Evolutionary conservation across 1,140 invertebrate species (phyloP), one percentile per base, ranked within the genome.

Genomic region (Carposina sasakii): DNA sequence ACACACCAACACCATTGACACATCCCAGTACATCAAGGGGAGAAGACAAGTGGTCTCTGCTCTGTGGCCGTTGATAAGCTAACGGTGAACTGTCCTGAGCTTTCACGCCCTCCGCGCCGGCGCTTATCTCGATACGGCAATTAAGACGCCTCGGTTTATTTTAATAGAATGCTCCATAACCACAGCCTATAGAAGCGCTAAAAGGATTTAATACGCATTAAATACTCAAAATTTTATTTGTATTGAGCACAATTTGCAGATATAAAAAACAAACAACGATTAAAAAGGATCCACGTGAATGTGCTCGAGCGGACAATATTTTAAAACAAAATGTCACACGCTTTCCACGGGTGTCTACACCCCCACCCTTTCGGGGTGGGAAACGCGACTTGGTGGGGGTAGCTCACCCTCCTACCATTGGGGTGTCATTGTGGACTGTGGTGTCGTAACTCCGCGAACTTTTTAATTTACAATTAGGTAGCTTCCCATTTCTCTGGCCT

Each of bases 381-480:
- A 55, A 54, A n/a, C 20, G 24, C 40, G 10, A 20, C 9, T 20
- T 42, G 41, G 52, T 57, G 54, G 54, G 54, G 52, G 28, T 54
- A 41, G 47, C 36, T 53, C 60, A 47, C 61, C 63, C 62, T 60
- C 45, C 64, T 52, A 43, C 62, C 61, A 48, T 53, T 58, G 63
- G 74, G 76, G 76, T 74, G 77, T 79, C 77, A 77, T 75, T 83
- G 77, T 81, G 79, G 77, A 83, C 79, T 79, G 77, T 76, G 79
- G 79, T 81, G 77, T 81, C 71, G 79, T 83, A 83, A 81, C 79
- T 83, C 75, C 71, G 72, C 79, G 76, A 83, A 83, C 79, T 83
- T 83, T 83, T 83, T 83, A 83, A 83, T 83, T 83, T 83, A 83
- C 79, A 81, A 83, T 83, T 83, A 83, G 77, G 79, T 81, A 83